phyloP scores from a whole-genome alignment of 1,140 invertebrate genomes.

The Holcopasites calliopsidis region DNA sequence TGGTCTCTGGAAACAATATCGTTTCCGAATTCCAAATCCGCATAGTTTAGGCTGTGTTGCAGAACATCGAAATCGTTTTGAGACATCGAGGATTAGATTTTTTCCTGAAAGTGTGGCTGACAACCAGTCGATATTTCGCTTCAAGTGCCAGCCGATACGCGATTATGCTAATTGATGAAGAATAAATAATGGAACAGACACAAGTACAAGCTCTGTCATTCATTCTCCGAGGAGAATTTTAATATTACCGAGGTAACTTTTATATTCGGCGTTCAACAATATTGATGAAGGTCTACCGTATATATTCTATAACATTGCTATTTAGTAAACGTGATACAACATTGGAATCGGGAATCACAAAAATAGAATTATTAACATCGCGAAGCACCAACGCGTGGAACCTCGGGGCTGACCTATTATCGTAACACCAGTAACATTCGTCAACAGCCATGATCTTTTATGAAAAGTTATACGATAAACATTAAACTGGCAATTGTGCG shows the following conservation, averaged over 20 bases:
- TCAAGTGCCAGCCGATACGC: background rate
- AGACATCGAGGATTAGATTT: background rate
- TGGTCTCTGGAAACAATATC: background rate
- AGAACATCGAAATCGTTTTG: constrained; percentile 26
- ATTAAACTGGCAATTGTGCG: constrained; percentile 34
- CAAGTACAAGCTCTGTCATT: constrained; percentile 21
- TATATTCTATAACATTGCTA: constrained; percentile 30
- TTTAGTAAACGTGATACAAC: constrained; percentile 42
- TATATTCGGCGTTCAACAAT: constrained; percentile 36
- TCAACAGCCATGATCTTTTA: constrained; percentile 18
- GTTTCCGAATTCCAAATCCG: constrained; percentile 20
- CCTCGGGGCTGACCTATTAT: constrained; percentile 7
- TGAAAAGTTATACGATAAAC: constrained; percentile 4
- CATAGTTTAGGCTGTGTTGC: constrained; percentile 33
- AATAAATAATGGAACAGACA: background rate
- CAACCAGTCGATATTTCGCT: background rate
- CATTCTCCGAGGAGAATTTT: background rate
- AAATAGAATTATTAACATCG: constrained; percentile 32
- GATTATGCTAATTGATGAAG: too few species aligned
- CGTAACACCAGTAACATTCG: constrained; percentile 21
- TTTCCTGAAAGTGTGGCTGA: too few species aligned
- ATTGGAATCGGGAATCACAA: constrained; percentile 22
- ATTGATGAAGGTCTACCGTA: constrained; percentile 44
- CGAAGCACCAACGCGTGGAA: background rate
- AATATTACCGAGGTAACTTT: constrained; percentile 36